Percentiles rank a stretch among this genome's conserved stretches.
phyloP scores from a whole-genome alignment of 2,113 vertebrate genomes.

The Rattus rattus region DNA sequence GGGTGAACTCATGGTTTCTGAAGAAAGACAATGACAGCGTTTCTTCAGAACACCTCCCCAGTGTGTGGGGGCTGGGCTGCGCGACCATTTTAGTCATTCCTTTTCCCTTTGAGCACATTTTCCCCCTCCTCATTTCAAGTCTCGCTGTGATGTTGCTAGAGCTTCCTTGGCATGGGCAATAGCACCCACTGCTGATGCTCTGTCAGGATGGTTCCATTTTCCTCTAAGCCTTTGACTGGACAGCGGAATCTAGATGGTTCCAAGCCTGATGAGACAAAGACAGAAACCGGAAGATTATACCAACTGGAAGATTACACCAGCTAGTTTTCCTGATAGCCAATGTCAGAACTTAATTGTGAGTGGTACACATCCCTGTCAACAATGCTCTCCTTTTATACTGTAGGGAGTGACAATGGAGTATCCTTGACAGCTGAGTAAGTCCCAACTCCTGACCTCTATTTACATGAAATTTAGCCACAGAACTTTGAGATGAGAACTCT shows the following conservation, averaged over 20 bases:
- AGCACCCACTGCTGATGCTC: background rate
- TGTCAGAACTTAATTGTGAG: conserved; percentile 6
- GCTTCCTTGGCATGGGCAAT: background rate
- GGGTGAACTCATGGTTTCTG: conserved; percentile 66
- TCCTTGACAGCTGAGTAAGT: background rate
- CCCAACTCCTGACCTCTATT: background rate
- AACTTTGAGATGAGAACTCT: background rate
- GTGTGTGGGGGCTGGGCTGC: background rate
- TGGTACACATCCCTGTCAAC: background rate
- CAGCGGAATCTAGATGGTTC: background rate
- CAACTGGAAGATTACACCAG: background rate
- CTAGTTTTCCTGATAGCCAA: background rate
- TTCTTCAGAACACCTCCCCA: background rate
- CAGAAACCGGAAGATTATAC: background rate
- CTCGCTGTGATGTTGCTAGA: background rate
- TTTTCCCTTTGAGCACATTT: background rate
- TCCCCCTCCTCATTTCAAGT: background rate
- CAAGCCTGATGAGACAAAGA: background rate
- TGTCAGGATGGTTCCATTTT: background rate
- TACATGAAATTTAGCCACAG: background rate
- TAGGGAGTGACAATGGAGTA: background rate
- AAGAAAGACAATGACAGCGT: conserved; percentile 47
- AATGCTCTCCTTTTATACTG: background rate
- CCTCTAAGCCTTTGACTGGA: background rate
- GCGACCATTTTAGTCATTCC: background rate